Base-by-base conservation (phyloP, 1,140 invertebrate genomes). In the Lineus longissimus region DNA sequence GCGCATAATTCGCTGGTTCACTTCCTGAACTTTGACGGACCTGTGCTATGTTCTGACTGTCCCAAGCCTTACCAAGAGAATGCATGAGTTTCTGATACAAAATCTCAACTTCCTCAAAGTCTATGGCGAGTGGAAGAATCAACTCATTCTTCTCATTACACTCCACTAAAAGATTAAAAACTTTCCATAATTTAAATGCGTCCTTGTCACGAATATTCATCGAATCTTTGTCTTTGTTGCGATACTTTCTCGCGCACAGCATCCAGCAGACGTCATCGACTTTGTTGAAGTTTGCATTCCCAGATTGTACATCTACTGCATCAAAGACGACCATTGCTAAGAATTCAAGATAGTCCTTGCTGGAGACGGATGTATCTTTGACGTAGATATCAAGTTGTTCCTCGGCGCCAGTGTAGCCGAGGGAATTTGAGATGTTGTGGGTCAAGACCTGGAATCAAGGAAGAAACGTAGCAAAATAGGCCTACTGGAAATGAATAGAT, bases 91-190 rank as follows among this genome's bases (percentile, higher is more conserved):
- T 67, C n/a, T 70, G 66, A 25, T 73, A 70, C n/a, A 81, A 65
- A 47, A 73, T 57, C 43, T 73, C 73, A 23, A 73, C 74, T 70
- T 82, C 81, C 58, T 81, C 78, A 33, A 67, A 65, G 59, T 79
- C 77, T 43, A 80, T 67, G 13, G 71, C 56, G 9, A 81, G 63
- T 4, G 70, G 74, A 29, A 59, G 63, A 19, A 74, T 65, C n/a
- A 73, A 63, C 27, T 67, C 65, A 41, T 71, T 71, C 17, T 71
- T 68, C 40, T 67, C 69, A 55, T 63, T 61, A 19, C 59, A 63
- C 73, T 92, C 90, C 1, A 86, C 88, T 1, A 92, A 79, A 2
- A 91, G 82, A 71, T 90, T 92, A 78, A 90, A 92, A 65, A 92
- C 87, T 67, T 89, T 83, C 77, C 91, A 92, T 55, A 92, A 80